These are phyloP conservation scores for Pseudeuparius sepicola DNA, from an alignment of 2,888 invertebrate species.

Conservation along the genomic window DNA sequence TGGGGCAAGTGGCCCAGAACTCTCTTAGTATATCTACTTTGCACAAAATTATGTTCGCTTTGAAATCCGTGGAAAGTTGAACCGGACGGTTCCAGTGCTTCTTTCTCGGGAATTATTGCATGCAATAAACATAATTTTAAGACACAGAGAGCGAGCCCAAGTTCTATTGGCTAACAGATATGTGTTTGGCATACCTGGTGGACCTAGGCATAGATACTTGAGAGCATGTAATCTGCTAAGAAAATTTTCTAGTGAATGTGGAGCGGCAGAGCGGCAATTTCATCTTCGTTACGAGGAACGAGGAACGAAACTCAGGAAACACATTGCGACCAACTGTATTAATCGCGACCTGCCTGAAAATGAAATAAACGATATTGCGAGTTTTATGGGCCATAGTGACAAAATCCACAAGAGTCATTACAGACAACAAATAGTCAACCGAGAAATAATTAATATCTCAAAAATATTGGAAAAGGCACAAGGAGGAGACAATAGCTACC, in stretches of 20 bases:
- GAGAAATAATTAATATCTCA: slow-evolving; percentile 23
- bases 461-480: slow-evolving; percentile 20
- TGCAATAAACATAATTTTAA: slow-evolving; percentile 8
- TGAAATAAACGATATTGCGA: slow-evolving; percentile 22
- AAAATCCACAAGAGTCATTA: slow-evolving; percentile 25
- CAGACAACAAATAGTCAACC: slow-evolving; percentile 19
- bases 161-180: slow-evolving; percentile 12
- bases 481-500: too few species aligned
- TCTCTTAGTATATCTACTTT: too few species aligned
- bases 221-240: slow-evolving; percentile 23
- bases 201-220: slow-evolving; percentile 15
- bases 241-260: slow-evolving; percentile 21
- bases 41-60: slow-evolving; percentile 14
- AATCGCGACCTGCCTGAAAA: slow-evolving; percentile 23
- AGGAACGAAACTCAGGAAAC: slow-evolving; percentile 23
- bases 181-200: slow-evolving; percentile 12
- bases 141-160: slow-evolving; percentile 11
- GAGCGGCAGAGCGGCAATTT: too few species aligned
- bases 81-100: slow-evolving; percentile 15
- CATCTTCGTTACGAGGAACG: slow-evolving; percentile 20
- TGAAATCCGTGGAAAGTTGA: slow-evolving; percentile 13
- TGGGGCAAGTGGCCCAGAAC: too few species aligned
- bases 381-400: slow-evolving; percentile 25
- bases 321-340: slow-evolving; percentile 24
- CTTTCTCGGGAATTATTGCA: slow-evolving; percentile 7